A percentile compares a stretch with the other conserved stretches of the same genome.
Conservation (phyloP, 2,797 vertebrate genomes). For the Lacerta viridis region DNA sequence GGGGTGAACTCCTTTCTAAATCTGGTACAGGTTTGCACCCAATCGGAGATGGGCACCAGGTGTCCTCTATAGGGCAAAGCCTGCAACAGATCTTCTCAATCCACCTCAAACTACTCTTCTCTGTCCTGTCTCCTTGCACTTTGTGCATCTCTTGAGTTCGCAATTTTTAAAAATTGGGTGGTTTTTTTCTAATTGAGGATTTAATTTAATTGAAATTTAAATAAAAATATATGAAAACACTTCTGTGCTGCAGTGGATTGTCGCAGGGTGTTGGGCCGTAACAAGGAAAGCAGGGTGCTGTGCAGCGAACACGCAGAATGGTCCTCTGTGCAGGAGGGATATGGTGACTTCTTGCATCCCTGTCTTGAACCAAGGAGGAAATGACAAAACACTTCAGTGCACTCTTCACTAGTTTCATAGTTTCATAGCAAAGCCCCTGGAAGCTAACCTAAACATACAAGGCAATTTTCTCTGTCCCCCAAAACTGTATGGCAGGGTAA, state of each 20-base stretch:
- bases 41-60: neutral
- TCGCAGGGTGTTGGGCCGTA: slow-evolving; percentile 5
- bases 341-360: neutral
- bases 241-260: slow-evolving; percentile 24
- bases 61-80: neutral
- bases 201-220: slow-evolving; percentile 57
- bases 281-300: slow-evolving; percentile 3
- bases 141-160: slow-evolving; percentile 5
- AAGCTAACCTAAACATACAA: neutral
- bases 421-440: neutral
- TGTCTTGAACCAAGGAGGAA: neutral
- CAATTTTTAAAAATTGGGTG: neutral
- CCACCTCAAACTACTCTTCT: neutral
- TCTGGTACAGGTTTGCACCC: neutral
- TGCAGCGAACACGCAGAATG: slow-evolving; percentile 39
- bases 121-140: neutral
- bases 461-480: neutral
- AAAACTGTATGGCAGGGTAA: neutral
- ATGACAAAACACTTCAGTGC: neutral
- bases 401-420: neutral
- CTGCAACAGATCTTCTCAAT: neutral
- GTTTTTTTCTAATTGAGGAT: slow-evolving; percentile 46
- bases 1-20: neutral
- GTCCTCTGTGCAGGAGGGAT: no score
- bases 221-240: slow-evolving; percentile 61